These are phyloP conservation scores for Macroteleia sp. DNA, from an alignment of 2,888 invertebrate species.

Conservation along the genomic window DNA sequence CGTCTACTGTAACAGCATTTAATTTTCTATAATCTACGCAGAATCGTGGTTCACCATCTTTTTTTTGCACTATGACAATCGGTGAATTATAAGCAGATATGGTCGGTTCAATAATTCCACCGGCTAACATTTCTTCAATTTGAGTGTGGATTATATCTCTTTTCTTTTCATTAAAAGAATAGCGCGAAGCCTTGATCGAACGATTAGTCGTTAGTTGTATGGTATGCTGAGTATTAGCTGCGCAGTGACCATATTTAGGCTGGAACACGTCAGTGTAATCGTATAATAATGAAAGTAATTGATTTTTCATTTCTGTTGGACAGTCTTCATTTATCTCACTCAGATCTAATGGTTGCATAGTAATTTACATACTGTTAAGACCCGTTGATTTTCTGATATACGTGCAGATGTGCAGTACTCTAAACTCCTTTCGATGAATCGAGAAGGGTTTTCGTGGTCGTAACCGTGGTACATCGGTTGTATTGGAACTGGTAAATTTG, in stretches of 20 bases:
- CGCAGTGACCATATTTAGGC: no score
- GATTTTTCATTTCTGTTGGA: no score
- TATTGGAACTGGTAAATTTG: not conserved
- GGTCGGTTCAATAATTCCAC: conserved; percentile 5
- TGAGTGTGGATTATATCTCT: not conserved
- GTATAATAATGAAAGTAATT: no score
- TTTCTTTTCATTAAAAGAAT: not conserved
- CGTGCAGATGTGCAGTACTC: not conserved
- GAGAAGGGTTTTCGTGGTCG: conserved; percentile 17
- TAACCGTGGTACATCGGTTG: conserved; percentile 5
- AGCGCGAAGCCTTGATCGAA: no score
- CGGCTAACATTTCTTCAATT: conserved; percentile 4
- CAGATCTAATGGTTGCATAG: no score
- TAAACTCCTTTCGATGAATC: not conserved
- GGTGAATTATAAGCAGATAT: conserved; percentile 37
- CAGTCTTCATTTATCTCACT: no score
- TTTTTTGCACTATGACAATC: conserved; percentile 56
- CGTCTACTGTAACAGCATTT: conserved; percentile 55
- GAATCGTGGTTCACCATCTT: conserved; percentile 56
- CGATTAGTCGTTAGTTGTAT: no score
- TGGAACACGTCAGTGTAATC: no score
- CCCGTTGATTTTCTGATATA: not conserved
- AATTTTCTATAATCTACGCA: conserved; percentile 58
- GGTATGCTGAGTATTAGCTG: no score
- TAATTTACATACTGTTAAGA: not conserved